A percentile compares a stretch with the other conserved stretches of the same genome.
Evolutionary conservation across 2,797 vertebrate genomes (phyloP).

Genomic region (Xerus rutilus): DNA sequence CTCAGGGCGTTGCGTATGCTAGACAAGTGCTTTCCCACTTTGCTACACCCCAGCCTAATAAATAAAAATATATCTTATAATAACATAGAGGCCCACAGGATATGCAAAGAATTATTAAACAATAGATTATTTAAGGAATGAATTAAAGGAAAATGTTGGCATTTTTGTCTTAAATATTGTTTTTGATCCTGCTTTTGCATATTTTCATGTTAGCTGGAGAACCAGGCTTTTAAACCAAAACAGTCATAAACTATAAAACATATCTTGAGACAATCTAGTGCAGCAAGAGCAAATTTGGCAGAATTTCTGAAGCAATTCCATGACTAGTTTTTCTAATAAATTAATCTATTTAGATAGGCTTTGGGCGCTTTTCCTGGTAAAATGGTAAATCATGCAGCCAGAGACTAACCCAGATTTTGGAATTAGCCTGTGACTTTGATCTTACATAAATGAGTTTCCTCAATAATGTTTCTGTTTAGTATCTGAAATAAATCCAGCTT

Average conservation of each 20-base stretch:
- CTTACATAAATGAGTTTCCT: neutral
- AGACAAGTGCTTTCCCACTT: neutral
- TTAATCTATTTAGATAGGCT: constrained; percentile 71
- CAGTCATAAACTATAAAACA: constrained; percentile 31
- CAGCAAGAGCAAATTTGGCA: constrained; percentile 21
- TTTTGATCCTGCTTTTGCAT: constrained; percentile 25
- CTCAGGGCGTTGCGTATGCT: neutral
- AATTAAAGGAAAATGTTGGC: constrained; percentile 28
- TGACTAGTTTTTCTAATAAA: constrained; percentile 67
- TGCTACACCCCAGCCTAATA: neutral
- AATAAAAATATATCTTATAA: neutral
- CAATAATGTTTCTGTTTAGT: neutral
- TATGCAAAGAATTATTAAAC: accelerated
- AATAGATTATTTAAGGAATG: neutral
- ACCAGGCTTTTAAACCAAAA: constrained; percentile 8
- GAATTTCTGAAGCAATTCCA: constrained; percentile 18
- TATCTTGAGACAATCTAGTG: neutral
- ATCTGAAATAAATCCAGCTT: neutral
- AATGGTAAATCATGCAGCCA: constrained; percentile 65
- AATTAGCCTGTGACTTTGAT: constrained; percentile 80
- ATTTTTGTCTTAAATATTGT: neutral
- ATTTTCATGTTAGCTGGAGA: constrained; percentile 3
- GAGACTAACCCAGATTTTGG: constrained; percentile 77
- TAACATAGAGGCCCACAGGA: neutral
- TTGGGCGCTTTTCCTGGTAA: constrained; percentile 78